Conservation (phyloP, 1,140 invertebrate genomes). For the Drosophila virilis region DNA sequence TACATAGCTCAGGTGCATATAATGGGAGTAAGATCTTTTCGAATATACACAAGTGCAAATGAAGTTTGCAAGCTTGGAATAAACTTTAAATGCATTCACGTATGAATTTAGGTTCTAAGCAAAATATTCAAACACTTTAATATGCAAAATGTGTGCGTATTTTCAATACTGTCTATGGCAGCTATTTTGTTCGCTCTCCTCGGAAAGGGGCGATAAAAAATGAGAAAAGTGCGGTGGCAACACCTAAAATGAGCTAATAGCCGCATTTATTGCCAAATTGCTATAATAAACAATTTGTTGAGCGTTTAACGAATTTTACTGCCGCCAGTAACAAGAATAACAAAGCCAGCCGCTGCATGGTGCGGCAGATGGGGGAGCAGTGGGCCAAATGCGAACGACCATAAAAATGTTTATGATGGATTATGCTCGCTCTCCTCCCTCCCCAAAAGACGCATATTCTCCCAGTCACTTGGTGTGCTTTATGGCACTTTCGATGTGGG, state of each 20-base stretch:
- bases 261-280: conserved; percentile 80
- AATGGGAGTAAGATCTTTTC: neutral
- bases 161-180: neutral
- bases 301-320: conserved; percentile 82
- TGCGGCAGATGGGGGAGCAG: conserved; percentile 11
- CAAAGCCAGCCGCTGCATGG: conserved; percentile 29
- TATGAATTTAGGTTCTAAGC: conserved; percentile 8
- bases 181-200: neutral
- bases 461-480: conserved; percentile 68
- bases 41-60: neutral
- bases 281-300: conserved; percentile 81
- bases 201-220: conserved; percentile 1
- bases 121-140: conserved; percentile 1
- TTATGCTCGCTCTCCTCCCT: conserved; percentile 62
- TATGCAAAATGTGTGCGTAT: conserved; percentile 20
- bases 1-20: neutral
- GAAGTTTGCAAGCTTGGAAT: neutral
- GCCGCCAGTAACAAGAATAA: conserved; percentile 61
- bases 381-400: conserved; percentile 67
- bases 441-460: conserved; percentile 27
- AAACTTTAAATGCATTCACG: conserved; percentile 3
- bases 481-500: conserved; percentile 77
- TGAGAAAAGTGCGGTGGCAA: conserved; percentile 67
- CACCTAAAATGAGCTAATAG: conserved; percentile 80
- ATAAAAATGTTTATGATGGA: conserved; percentile 83